Conservation (phyloP, 2,113 vertebrate genomes). For the Nothobranchius furzeri region DNA sequence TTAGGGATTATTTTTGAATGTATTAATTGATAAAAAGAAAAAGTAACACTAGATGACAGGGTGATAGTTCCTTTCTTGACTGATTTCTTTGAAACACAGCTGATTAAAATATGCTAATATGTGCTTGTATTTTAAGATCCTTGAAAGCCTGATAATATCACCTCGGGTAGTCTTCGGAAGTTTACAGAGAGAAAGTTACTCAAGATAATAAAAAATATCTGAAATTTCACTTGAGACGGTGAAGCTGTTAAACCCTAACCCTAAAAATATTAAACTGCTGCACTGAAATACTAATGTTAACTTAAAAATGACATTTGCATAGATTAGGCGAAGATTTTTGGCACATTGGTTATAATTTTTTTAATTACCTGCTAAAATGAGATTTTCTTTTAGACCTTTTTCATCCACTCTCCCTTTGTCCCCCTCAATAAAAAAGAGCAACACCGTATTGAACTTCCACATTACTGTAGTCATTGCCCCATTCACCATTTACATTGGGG, state of each 20-base stretch:
- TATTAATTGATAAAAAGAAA: not conserved
- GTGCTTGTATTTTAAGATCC: not conserved
- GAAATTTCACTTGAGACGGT: not conserved
- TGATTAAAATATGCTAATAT: not conserved
- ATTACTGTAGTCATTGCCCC: not conserved
- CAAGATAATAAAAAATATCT: constrained; percentile 4
- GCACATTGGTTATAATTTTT: constrained; percentile 20
- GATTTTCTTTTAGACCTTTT: constrained; percentile 37
- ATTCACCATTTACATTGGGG: constrained; percentile 22
- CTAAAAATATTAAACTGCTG: not conserved
- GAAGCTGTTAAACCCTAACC: not conserved
- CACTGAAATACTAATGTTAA: constrained; percentile 14
- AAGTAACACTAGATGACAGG: not conserved
- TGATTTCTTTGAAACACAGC: not conserved
- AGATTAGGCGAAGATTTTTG: constrained; percentile 37
- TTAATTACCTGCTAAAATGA: constrained; percentile 37
- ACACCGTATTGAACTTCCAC: constrained; percentile 5
- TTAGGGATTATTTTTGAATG: not conserved
- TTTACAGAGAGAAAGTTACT: constrained; percentile 10
- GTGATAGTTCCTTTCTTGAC: not conserved
- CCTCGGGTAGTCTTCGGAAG: constrained; percentile 1
- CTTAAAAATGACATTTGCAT: constrained; percentile 3
- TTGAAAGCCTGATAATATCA: not conserved
- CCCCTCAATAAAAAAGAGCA: not conserved
- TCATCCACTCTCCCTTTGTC: not conserved